Base-by-base conservation (phyloP, 2,797 vertebrate genomes). In the Sebastes iracundus region DNA sequence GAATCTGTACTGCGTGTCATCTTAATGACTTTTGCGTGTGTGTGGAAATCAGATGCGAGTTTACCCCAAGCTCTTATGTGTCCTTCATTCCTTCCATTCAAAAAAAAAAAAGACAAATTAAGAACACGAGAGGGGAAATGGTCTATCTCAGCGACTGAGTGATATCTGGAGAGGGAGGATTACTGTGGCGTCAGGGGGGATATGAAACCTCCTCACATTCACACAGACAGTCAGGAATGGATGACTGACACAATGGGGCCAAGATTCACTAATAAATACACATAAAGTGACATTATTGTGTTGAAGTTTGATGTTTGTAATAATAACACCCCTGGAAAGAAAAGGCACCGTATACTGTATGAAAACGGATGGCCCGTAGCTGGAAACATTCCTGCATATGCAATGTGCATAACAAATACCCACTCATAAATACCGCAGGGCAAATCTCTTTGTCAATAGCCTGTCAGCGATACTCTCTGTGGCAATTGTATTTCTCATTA, bases 401-500 rank as follows among this genome's bases (percentile, higher is more conserved):
- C 62, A 70, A 64, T 30, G 46, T 69, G 84, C 77, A 80, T 90
- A 75, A 81, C 68, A 89, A 87, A 87, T 79, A 69, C 25, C 49
- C 55, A 12, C 38, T 79, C 67, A 68, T 79, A 83, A 88, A 80
- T 76, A 73, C 87, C 61, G 4, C 27, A 23, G 76, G 88, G 85
- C 35, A 83, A 86, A 88, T 87, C 83, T 88, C 79, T 78, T 88
- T 91, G 86, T 92, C 88, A 90, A 89, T 79, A 92, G 75, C 76
- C 84, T 87, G 87, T 91, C 90, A 83, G 80, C 4, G 74, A 80
- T 75, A 66, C 76, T 83, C 87, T 87, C 82, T 28, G 12, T 70
- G 66, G 83, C 85, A 87, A 80, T 84, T 83, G 79, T 81, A 79
- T 82, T 88, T 82, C 86, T 89, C 86, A 90, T 90, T 92, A 93